Evolutionary conservation across 1,140 invertebrate species (phyloP), one percentile per base, ranked within the genome.

Genomic region (Phymorhynchus buccinoides): DNA sequence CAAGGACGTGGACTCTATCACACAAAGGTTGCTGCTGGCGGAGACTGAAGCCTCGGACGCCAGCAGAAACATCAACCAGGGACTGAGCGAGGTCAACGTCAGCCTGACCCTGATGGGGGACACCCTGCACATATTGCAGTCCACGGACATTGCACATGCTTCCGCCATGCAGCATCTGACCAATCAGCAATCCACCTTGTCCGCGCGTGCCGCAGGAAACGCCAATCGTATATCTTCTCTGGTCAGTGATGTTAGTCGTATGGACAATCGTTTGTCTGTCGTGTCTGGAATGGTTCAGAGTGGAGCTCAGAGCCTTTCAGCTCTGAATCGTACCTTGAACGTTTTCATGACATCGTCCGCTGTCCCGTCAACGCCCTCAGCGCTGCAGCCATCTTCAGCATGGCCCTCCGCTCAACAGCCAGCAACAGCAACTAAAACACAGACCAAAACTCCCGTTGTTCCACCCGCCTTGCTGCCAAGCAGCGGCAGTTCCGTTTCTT

Each of bases 171-270:
- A 18, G 42, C n/a, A 52, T n/a, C n/a, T 79, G 77, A 27, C 77
- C 77, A 79, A 30, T 30, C 41, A 79, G 77, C 77, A 79, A 22
- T 7, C 77, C 27, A 56, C 4, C 32, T 22, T 79, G 12, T 48
- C 77, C 3, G 3, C 77, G 32, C 77, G 77, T 52, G 77, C 42
- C 9, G 77, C n/a, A 35, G 77, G 77, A 35, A 79, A 79, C 44
- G 41, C 77, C 77, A 79, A 79, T 22, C n/a, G 42, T 27, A 30
- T 79, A 14, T 52, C 42, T 18, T n/a, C 41, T 32, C 32, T 79
- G 39, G 4, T 27, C 1, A 48, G 37, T n/a, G 32, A 52, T 22
- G 22, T 79, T 9, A 52, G 41, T 39, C 27, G 9, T n/a, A 6
- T 79, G 41, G 77, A 79, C 42, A 39, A 22, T 9, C 77, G 77